A percentile compares a stretch with the other conserved stretches of the same genome.
These are phyloP conservation scores for Zaprionus inermis DNA, from an alignment of 1,140 invertebrate genomes.

Conservation along the genomic window DNA sequence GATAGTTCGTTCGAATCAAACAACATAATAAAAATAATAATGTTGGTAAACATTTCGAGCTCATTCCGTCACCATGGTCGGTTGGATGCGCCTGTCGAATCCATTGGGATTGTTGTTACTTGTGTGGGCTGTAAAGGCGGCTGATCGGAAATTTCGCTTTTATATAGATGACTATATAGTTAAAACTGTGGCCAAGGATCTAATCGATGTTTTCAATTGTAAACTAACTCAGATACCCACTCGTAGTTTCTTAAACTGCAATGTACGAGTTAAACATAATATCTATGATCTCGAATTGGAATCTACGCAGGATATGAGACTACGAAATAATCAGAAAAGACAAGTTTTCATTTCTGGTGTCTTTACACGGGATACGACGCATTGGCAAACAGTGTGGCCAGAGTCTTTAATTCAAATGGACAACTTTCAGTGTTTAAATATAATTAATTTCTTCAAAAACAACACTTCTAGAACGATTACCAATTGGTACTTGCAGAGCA, in stretches of 20 bases:
- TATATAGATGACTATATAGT: not conserved
- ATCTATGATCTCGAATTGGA: slow-evolving; percentile 1
- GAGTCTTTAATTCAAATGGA: not conserved
- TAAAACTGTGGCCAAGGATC: not conserved
- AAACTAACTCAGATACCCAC: not conserved
- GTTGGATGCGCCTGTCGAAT: not conserved
- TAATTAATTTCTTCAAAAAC: not conserved
- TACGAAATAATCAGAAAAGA: not conserved
- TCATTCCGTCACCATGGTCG: not conserved
- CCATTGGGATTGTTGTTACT: not conserved
- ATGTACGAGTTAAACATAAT: slow-evolving; percentile 12
- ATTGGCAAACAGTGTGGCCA: not conserved
- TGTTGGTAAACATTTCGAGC: not conserved
- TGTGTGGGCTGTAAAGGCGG: not conserved
- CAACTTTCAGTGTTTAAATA: not conserved
- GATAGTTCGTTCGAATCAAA: not conserved
- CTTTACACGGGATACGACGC: not conserved
- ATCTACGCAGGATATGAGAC: not conserved
- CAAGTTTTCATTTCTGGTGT: not conserved
- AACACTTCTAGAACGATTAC: slow-evolving; percentile 31
- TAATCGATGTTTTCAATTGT: slow-evolving; percentile 9
- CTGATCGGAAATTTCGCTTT: not conserved
- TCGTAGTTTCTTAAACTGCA: slow-evolving; percentile 9
- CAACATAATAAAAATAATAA: not conserved
- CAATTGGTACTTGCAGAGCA: slow-evolving; percentile 46